Percentiles rank a stretch among this genome's conserved stretches.
Evolutionary conservation across 2,113 vertebrate genomes (phyloP).

Genomic region (Chitala chitala): DNA sequence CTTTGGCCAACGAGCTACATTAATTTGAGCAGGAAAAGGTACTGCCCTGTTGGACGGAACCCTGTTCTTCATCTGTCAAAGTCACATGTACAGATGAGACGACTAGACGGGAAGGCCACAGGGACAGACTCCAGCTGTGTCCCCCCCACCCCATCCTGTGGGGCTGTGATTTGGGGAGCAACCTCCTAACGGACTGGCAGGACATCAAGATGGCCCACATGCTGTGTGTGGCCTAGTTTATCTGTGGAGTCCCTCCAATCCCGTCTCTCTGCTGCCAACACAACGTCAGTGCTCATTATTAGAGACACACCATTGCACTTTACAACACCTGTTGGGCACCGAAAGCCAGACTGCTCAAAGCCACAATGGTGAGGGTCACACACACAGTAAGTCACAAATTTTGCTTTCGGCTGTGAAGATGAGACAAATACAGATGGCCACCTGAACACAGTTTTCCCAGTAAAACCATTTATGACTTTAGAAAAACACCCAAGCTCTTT

Average conservation of each 20-base stretch:
- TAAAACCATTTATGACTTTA: no score
- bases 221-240: neutral
- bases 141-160: neutral
- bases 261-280: no score
- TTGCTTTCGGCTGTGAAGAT: no score
- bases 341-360: neutral
- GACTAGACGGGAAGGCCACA: neutral
- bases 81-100: neutral
- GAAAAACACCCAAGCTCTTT: no score
- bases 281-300: neutral
- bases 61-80: neutral
- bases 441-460: no score
- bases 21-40: slow-evolving; percentile 7
- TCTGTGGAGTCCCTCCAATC: neutral
- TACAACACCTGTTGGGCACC: neutral
- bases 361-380: no score
- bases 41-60: neutral
- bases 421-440: no score
- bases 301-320: neutral
- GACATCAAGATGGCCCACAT: neutral
- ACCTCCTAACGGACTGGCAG: neutral
- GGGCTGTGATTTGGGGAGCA: no score
- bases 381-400: no score
- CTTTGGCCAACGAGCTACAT: neutral
- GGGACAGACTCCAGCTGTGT: neutral